phyloP scores from a whole-genome alignment of 2,113 vertebrate species.

The Falco punctatus region DNA sequence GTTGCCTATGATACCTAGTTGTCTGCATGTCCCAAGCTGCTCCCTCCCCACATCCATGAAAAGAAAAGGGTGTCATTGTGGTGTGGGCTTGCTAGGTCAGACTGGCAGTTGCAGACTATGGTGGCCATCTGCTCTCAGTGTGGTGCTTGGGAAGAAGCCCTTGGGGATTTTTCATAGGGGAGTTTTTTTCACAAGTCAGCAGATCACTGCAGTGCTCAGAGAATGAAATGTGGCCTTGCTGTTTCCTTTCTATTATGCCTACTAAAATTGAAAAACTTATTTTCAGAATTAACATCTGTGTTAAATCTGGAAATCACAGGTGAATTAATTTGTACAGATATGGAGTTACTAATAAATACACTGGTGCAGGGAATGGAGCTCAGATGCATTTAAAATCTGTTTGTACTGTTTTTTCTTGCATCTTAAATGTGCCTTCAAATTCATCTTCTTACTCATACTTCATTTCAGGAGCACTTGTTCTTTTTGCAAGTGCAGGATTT shows the following conservation, averaged over 20 bases:
- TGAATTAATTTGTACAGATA: neutral
- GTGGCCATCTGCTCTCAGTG: slow-evolving; percentile 26
- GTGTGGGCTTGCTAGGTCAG: neutral
- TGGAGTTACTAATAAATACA: neutral
- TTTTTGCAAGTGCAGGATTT: neutral
- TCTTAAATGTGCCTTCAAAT: neutral
- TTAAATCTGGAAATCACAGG: neutral
- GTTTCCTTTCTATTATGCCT: neutral
- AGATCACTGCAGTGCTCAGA: neutral
- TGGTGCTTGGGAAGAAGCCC: neutral
- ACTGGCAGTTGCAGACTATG: neutral
- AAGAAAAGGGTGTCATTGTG: neutral
- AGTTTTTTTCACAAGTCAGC: neutral
- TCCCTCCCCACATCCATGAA: neutral
- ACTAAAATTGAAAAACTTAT: neutral
- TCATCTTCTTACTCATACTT: neutral
- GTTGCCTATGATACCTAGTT: neutral
- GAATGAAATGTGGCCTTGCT: neutral
- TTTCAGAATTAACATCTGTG: neutral
- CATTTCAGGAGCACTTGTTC: neutral
- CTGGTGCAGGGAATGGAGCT: neutral
- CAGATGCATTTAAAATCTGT: neutral
- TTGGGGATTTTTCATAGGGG: neutral
- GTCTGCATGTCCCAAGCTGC: neutral
- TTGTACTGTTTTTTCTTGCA: neutral